phyloP scores from a whole-genome alignment of 2,113 vertebrate species.

The Sitta europaea region DNA sequence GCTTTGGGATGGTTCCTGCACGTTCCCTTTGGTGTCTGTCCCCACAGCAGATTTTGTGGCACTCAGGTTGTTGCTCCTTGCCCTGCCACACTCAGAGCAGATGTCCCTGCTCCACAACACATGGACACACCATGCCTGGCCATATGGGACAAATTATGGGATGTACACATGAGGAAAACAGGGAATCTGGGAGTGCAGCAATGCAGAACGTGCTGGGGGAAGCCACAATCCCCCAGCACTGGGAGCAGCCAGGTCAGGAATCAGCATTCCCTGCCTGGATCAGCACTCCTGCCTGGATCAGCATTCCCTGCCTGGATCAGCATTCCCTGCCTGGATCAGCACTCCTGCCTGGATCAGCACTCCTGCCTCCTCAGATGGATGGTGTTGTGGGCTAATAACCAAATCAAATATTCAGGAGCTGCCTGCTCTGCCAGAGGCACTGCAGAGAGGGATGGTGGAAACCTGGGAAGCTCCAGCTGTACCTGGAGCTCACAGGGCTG shows the following conservation, averaged over 20 bases:
- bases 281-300: neutral
- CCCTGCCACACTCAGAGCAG: neutral
- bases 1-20: neutral
- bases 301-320: neutral
- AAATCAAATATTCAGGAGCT: constrained; percentile 64
- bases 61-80: neutral
- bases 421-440: constrained; percentile 26
- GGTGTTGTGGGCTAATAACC: constrained; percentile 28
- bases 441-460: constrained; percentile 11
- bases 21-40: accelerated
- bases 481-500: neutral
- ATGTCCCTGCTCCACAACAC: neutral
- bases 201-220: neutral
- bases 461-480: neutral
- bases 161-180: neutral
- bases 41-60: neutral
- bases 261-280: neutral
- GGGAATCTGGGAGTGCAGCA: neutral
- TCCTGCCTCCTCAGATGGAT: constrained; percentile 46
- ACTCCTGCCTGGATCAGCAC: constrained; percentile 2
- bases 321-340: neutral
- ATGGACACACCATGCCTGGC: neutral
- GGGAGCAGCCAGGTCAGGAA: neutral
- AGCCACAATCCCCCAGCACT: neutral
- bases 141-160: neutral